Evolutionary conservation across 2,888 invertebrate genomes (phyloP), one percentile per base, ranked within the genome.

Genomic region (Andricus curvator): DNA sequence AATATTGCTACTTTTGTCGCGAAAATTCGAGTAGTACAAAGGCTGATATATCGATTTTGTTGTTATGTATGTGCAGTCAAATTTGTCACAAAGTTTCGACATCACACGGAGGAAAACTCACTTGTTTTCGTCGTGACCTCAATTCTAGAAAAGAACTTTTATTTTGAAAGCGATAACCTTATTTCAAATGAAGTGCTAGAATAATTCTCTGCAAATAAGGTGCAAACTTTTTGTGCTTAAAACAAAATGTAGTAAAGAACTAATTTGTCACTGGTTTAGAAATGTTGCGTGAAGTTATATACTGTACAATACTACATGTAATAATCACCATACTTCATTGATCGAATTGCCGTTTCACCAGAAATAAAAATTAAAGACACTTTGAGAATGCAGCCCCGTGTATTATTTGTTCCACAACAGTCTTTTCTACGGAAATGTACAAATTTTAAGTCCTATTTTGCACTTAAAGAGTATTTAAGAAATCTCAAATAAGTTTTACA

Each of bases 71-170:
- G 17, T 29, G 25, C 9, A 41, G 15, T n/a, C 8, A 48, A 74
- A 37, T 51, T 51, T 29, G 9, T 33, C 56, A 56, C 48, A 56
- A 37, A 74, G 33, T 74, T 51, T 74, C 51, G 51, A 51, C 51
- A 74, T 37, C 22, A 5, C 29, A 9, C 15, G 56, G 51, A 74
- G 25, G 56, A 51, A 51, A 70, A 51, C n/a, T 74, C 29, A 74
- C 70, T 74, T 56, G 70, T 74, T 74, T 56, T 56, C 22, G 56
- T 74, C 74, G 22, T 74, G 74, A 74, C 74, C 74, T 22, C 74
- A 37, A 74, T 74, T 56, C 56, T 56, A 74, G 56, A 37, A 74
- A 56, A 74, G 74, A 56, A 51, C 33, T 33, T 51, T 74, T 74
- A 74, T 60, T 74, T 56, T 56, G 64, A 64, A 64, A 25, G 64